phyloP scores from a whole-genome alignment of 2,113 vertebrate genomes.

The Neodontobutis hainanensis region DNA sequence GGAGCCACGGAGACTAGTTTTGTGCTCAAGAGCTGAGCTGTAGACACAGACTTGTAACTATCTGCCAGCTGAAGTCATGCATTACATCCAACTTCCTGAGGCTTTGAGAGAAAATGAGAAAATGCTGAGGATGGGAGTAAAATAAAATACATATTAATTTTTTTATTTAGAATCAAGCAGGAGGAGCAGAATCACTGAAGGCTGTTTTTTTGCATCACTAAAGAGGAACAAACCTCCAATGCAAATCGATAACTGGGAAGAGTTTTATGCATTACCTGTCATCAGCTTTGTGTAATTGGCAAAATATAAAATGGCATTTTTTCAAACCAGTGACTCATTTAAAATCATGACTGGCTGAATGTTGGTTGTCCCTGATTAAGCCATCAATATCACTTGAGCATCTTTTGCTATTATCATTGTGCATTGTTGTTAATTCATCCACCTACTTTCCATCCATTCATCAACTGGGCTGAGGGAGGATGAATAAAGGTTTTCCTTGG shows the following conservation, averaged over 20 bases:
- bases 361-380: conserved; percentile 60
- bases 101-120: conserved; percentile 46
- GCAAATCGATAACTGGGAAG: conserved; percentile 35
- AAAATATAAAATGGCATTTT: conserved; percentile 49
- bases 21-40: conserved; percentile 9
- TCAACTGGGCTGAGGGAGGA: conserved; percentile 54
- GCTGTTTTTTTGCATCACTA: conserved; percentile 21
- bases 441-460: conserved; percentile 55
- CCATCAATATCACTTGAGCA: conserved; percentile 75
- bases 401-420: conserved; percentile 57
- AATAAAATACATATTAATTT: background rate
- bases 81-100: conserved; percentile 12
- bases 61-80: conserved; percentile 18
- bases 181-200: conserved; percentile 13
- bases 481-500: conserved; percentile 53
- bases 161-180: conserved; percentile 34
- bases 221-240: conserved; percentile 25
- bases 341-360: conserved; percentile 34
- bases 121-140: conserved; percentile 14
- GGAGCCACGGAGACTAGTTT: conserved; percentile 18
- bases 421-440: conserved; percentile 71
- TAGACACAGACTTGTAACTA: conserved; percentile 18
- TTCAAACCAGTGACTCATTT: conserved; percentile 65
- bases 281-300: conserved; percentile 32
- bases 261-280: conserved; percentile 49